Evolutionary conservation across 1,140 invertebrate species (phyloP).

Genomic region (Nymphalis io): DNA sequence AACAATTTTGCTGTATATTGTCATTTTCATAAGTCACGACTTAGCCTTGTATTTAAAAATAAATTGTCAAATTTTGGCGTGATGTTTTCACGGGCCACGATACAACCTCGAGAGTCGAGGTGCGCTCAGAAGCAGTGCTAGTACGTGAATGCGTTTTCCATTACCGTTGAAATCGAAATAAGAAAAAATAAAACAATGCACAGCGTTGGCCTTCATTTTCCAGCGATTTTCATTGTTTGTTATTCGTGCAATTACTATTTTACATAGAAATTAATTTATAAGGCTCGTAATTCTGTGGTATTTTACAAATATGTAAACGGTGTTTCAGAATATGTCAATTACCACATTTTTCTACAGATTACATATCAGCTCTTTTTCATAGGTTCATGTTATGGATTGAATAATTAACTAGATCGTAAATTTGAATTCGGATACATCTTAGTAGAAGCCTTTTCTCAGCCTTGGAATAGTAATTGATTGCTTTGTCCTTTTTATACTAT

Average conservation of each 20-base stretch:
- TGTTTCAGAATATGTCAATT: too few species aligned
- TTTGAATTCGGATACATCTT: too few species aligned
- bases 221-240: slow-evolving; percentile 1
- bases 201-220: slow-evolving; percentile 58
- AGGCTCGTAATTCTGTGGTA: too few species aligned
- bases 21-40: slow-evolving; percentile 58
- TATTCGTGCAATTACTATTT: neutral
- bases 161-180: slow-evolving; percentile 38
- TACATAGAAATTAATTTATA: too few species aligned
- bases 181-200: slow-evolving; percentile 35
- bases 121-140: slow-evolving; percentile 18
- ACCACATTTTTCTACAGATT: too few species aligned
- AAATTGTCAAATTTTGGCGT: slow-evolving; percentile 18
- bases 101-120: neutral
- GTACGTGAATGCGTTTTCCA: slow-evolving; percentile 44
- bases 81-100: neutral
- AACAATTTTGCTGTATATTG: slow-evolving; percentile 77
- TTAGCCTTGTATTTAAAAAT: neutral
- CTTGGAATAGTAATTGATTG: too few species aligned
- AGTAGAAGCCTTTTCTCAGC: too few species aligned
- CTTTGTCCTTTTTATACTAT: too few species aligned
- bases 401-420: too few species aligned
- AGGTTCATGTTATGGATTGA: too few species aligned
- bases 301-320: too few species aligned
- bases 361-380: too few species aligned